A percentile compares a stretch with the other conserved stretches of the same genome.
phyloP scores from a whole-genome alignment of 2,888 invertebrate genomes.

The Drosophila kokeensis region DNA sequence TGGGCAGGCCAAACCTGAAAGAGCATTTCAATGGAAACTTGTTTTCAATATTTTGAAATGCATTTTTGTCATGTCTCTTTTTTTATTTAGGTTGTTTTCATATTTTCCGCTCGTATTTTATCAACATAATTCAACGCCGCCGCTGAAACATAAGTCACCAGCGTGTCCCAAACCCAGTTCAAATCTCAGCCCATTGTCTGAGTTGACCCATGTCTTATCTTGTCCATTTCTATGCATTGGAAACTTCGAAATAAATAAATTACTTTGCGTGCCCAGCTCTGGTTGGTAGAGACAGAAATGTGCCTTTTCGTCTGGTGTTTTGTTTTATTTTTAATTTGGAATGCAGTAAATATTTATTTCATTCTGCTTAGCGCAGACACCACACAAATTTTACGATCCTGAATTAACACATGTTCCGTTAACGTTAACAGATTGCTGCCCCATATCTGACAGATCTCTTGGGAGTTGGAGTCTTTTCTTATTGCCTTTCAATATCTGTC shows the following conservation, averaged over 20 bases:
- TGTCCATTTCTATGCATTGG: conserved; percentile 38
- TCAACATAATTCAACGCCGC: conserved; percentile 46
- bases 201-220: conserved; percentile 68
- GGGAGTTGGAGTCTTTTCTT: conserved; percentile 25
- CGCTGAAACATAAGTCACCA: conserved; percentile 55
- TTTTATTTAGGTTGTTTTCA: conserved; percentile 42
- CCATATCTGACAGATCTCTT: conserved; percentile 11
- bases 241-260: conserved; percentile 66
- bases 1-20: conserved; percentile 11
- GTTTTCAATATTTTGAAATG: conserved; percentile 68
- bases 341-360: conserved; percentile 67
- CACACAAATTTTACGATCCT: conserved; percentile 65
- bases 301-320: conserved; percentile 39
- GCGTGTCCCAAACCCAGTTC: conserved; percentile 2
- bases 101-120: conserved; percentile 67
- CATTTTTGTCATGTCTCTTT: conserved; percentile 43
- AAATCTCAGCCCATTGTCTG: conserved; percentile 5
- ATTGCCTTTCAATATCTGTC: conserved; percentile 46
- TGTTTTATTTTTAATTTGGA: conserved; percentile 68
- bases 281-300: conserved; percentile 17
- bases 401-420: conserved; percentile 74
- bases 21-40: conserved; percentile 56
- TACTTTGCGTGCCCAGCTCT: conserved; percentile 34
- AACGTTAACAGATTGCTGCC: conserved; percentile 60
- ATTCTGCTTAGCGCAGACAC: conserved; percentile 22